Evolutionary conservation across 2,113 vertebrate species (phyloP).

Genomic region (Pollimyrus isidori): DNA sequence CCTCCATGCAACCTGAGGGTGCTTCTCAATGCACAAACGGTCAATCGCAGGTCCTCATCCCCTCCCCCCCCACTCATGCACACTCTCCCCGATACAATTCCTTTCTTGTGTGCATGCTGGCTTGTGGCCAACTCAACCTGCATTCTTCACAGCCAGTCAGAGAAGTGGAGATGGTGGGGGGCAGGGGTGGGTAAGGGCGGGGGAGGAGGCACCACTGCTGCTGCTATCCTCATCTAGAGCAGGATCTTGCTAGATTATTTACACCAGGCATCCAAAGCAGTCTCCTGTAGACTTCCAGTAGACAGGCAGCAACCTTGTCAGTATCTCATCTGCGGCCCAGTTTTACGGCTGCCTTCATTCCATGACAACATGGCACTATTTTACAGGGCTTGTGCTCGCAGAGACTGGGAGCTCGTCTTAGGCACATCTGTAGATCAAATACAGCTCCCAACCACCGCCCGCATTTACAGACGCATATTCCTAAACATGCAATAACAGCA

Average conservation of each 20-base stretch:
- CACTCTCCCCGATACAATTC: not conserved
- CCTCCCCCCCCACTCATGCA: not conserved
- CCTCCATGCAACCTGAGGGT: not conserved
- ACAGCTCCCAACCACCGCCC: constrained; percentile 3
- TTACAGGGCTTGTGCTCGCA: constrained; percentile 23
- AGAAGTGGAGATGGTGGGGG: not conserved
- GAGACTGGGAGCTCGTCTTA: constrained; percentile 12
- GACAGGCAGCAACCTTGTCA: constrained; percentile 21
- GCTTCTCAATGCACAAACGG: not conserved
- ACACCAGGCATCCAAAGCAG: not conserved
- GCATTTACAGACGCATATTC: constrained; percentile 22
- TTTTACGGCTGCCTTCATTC: not conserved
- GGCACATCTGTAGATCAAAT: constrained; percentile 32
- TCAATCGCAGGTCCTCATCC: not conserved
- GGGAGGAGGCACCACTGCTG: not conserved
- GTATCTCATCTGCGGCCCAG: not conserved
- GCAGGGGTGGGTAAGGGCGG: not conserved
- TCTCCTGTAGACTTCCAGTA: constrained; percentile 8
- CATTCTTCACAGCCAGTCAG: not conserved
- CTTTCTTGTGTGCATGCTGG: not conserved
- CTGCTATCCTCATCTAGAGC: constrained; percentile 23
- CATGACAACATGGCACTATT: constrained; percentile 20
- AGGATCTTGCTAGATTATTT: constrained; percentile 16
- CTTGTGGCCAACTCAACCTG: not conserved
- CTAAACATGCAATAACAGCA: constrained; percentile 23